Percentiles rank a stretch among this genome's conserved stretches.
phyloP scores from a whole-genome alignment of 2,888 invertebrate species.

The Thereva nobilitata region DNA sequence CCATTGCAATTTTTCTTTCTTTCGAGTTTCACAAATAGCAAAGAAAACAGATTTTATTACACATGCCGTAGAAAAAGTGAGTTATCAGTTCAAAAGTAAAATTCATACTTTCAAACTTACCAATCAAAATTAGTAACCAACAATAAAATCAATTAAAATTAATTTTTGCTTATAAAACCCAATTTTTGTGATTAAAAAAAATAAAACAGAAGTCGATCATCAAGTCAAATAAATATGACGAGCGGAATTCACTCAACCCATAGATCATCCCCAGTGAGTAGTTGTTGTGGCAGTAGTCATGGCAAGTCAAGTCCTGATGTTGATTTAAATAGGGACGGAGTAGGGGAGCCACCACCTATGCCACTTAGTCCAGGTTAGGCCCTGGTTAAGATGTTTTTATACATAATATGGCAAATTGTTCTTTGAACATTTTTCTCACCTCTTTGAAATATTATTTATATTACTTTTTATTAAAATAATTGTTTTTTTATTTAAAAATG shows the following conservation, averaged over 20 bases:
- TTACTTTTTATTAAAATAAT: constrained; percentile 5
- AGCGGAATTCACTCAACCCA: constrained; percentile 58
- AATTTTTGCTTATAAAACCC: too few relatives aligned
- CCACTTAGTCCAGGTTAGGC: constrained; percentile 60
- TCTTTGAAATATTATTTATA: constrained; percentile 13
- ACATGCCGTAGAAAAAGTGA: too few relatives aligned
- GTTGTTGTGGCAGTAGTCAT: constrained; percentile 61
- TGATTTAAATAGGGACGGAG: constrained; percentile 50
- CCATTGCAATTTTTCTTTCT: too few relatives aligned
- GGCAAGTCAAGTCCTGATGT: constrained; percentile 59
- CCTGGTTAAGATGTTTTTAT: constrained; percentile 46
- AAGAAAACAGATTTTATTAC: too few relatives aligned
- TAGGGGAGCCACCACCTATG: constrained; percentile 56
- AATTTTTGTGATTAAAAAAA: too few relatives aligned
- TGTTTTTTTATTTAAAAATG: constrained; percentile 7
- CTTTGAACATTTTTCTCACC: constrained; percentile 17
- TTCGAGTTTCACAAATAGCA: too few relatives aligned
- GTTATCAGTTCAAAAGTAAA: too few relatives aligned
- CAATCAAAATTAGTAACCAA: too few relatives aligned
- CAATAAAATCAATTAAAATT: too few relatives aligned
- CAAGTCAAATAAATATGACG: constrained; percentile 59
- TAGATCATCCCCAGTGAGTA: constrained; percentile 60
- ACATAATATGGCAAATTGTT: constrained; percentile 15
- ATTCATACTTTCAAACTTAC: too few relatives aligned
- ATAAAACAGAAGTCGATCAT: constrained; percentile 56